A percentile compares a stretch with the other conserved stretches of the same genome.
These are phyloP conservation scores for Macaria liturata DNA, from an alignment of 2,888 invertebrate genomes.

Conservation along the genomic window DNA sequence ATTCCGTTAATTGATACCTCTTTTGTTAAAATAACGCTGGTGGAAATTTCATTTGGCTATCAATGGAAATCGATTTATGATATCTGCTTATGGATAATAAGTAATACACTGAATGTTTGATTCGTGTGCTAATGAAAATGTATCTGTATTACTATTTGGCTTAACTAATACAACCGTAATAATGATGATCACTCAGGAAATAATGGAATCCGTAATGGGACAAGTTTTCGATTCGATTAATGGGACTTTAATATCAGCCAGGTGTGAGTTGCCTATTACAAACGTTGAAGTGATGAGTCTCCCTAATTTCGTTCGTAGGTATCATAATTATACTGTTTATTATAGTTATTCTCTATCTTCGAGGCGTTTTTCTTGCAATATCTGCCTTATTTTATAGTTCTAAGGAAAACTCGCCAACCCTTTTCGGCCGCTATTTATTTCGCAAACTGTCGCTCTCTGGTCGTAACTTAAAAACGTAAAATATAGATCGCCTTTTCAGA, in stretches of 20 bases:
- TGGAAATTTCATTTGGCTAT: constrained; percentile 17
- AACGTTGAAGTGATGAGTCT: constrained; percentile 20
- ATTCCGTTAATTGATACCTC: constrained; percentile 19
- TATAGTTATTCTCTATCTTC: no score
- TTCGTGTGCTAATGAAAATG: constrained; percentile 24
- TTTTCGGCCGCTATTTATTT: constrained; percentile 30
- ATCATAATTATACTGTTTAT: no score
- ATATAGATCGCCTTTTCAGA: constrained; percentile 31
- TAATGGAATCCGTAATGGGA: constrained; percentile 40
- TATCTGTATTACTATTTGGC: constrained; percentile 11
- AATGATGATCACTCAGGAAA: constrained; percentile 27
- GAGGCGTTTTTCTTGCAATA: no score
- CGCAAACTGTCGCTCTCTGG: constrained; percentile 29
- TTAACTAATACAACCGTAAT: constrained; percentile 19
- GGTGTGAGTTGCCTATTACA: constrained; percentile 23
- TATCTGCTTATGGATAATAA: constrained; percentile 3
- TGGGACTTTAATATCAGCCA: constrained; percentile 33
- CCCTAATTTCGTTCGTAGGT: no score
- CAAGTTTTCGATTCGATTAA: constrained; percentile 38
- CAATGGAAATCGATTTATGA: constrained; percentile 18
- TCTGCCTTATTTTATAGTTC: no score
- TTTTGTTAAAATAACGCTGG: constrained; percentile 24
- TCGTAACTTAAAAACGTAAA: constrained; percentile 39
- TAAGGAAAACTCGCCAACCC: no score
- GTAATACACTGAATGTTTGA: constrained; percentile 1